Evolutionary conservation across 2,113 vertebrate species (phyloP).

Genomic region (Clarias macrocephalus): DNA sequence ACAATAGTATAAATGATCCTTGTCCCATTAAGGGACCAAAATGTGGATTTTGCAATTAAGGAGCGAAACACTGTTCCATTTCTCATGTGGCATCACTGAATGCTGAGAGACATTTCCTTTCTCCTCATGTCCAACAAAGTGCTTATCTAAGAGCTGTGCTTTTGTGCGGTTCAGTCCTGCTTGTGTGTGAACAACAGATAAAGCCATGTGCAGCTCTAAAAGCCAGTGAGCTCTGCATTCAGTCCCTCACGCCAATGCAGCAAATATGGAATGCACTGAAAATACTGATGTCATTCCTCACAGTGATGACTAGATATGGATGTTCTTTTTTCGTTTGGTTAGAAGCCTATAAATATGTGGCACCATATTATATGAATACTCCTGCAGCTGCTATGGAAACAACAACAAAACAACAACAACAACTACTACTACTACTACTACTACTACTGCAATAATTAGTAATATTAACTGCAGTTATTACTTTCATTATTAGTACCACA

Average conservation of each 20-base stretch:
- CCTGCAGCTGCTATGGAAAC: neutral
- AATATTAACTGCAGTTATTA: neutral
- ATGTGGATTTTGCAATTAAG: neutral
- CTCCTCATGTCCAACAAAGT: neutral
- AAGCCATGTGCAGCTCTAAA: neutral
- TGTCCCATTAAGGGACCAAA: neutral
- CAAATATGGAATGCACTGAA: neutral
- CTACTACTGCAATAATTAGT: neutral
- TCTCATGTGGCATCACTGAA: neutral
- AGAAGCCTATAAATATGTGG: neutral
- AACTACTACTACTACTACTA: neutral
- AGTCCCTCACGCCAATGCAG: conserved; percentile 5
- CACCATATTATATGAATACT: neutral
- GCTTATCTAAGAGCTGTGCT: neutral
- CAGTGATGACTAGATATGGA: neutral
- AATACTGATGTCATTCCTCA: neutral
- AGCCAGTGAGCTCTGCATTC: neutral
- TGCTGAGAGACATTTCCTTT: neutral
- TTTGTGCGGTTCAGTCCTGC: neutral
- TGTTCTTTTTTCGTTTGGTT: neutral
- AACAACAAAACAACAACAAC: neutral
- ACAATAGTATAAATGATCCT: neutral
- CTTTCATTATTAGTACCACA: neutral
- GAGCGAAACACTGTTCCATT: neutral
- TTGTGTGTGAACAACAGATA: neutral